Evolutionary conservation across 2,797 vertebrate genomes (phyloP), one percentile per base, ranked within the genome.

Genomic region (Telmatherina bonti): DNA sequence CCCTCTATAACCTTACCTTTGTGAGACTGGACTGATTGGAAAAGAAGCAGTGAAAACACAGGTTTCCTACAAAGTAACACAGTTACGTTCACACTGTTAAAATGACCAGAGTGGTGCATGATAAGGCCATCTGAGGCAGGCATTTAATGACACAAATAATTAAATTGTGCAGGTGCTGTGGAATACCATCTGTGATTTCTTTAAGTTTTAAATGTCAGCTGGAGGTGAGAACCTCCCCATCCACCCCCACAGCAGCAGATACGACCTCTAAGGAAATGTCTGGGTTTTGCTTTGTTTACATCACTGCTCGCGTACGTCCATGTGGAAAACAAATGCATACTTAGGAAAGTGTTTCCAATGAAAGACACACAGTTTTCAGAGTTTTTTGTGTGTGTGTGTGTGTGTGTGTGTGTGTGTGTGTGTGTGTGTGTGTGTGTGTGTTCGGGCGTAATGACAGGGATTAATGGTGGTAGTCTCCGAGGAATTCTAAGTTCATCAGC

Each of bases 401-500:
- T 8, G 30, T 27, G 24, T 2, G 52, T 9, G 59, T 15, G 52
- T 13, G 24, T 24, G 13, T 2, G 52, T 13, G 52, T 13, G 54
- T 30, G 22, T 41, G 56, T 51, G 49, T 8, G 30, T 27, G 24
- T 2, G 52, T 9, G 59, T 15, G 52, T 13, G 59, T 15, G 49
- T 55, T 51, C 43, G 57, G 52, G 33, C 43, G 13, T 67, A 68
- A 62, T 67, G 56, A 77, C 43, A 62, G 41, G 60, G 77, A 72
- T 72, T 72, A 57, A 81, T 73, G 33, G 49, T 15, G 15, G 29
- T 65, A 31, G 12, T 45, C 70, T 72, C 64, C 0, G 35, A 49
- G 65, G 67, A 79, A 63, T 78, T 77, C 10, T 10, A 62, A 76
- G 26, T 79, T 74, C 56, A 74, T 84, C 66, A 81, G 26, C 58